Evolutionary conservation across 2,113 vertebrate species (phyloP).

Genomic region (Chelonoidis abingdonii): DNA sequence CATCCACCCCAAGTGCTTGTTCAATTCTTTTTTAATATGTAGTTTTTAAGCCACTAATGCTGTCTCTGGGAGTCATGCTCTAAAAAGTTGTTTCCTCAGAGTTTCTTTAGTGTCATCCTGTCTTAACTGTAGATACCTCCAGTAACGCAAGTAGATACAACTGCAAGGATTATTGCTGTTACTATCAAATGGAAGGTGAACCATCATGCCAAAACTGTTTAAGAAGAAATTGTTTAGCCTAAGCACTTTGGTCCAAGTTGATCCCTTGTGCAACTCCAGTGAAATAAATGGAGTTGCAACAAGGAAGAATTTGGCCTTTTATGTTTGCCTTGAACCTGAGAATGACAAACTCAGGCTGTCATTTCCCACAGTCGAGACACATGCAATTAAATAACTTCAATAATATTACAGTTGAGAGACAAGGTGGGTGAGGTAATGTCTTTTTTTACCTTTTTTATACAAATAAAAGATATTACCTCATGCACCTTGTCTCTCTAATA

Average conservation of each 20-base stretch:
- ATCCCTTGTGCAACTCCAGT: not conserved
- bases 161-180: not conserved
- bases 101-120: not conserved
- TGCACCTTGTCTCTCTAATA: not conserved
- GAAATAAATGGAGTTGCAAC: not conserved
- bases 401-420: slow-evolving; percentile 19
- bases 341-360: not conserved
- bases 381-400: slow-evolving; percentile 56
- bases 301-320: slow-evolving; percentile 24
- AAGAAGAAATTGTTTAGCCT: not conserved
- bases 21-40: not conserved
- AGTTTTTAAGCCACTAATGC: not conserved
- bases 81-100: not conserved
- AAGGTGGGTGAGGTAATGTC: not conserved
- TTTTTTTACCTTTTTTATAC: not conserved
- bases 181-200: not conserved
- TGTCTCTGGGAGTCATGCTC: not conserved
- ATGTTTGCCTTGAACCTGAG: not conserved
- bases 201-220: not conserved
- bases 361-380: not conserved
- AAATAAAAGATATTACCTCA: not conserved
- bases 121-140: not conserved
- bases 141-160: not conserved
- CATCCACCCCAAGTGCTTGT: not conserved
- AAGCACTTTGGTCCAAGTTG: not conserved